phyloP scores from a whole-genome alignment of 2,888 invertebrate genomes.

The Latheticus oryzae region DNA sequence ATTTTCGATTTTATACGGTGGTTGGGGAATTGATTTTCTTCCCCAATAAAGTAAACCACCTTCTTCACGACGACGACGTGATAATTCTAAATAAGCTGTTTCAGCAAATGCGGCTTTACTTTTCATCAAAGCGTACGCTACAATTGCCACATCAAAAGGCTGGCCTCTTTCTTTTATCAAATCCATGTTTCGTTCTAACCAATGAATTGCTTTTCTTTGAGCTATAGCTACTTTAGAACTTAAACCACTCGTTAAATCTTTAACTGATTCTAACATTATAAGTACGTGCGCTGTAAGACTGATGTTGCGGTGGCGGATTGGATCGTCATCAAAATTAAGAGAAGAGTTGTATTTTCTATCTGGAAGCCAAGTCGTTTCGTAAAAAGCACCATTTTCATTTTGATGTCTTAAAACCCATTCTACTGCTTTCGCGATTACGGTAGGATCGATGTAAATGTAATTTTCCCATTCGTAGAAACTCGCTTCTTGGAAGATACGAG shows the following conservation, averaged over 20 bases:
- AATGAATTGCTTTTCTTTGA: conserved; percentile 79
- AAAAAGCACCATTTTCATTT: conserved; percentile 86
- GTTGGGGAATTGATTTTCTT: conserved; percentile 79
- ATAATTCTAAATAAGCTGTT: conserved; percentile 81
- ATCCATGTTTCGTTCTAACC: conserved; percentile 86
- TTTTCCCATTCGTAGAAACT: conserved; percentile 98
- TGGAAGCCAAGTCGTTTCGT: conserved; percentile 87
- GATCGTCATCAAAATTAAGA: conserved; percentile 68
- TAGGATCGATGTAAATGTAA: conserved; percentile 91
- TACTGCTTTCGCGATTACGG: conserved; percentile 86
- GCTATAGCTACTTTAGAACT: conserved; percentile 82
- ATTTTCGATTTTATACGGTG: conserved; percentile 89
- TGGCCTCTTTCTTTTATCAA: conserved; percentile 77
- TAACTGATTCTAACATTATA: conserved; percentile 86
- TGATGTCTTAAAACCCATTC: conserved; percentile 90
- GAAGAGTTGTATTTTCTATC: conserved; percentile 89
- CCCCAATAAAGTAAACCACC: conserved; percentile 91
- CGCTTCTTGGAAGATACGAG: conserved; percentile 89
- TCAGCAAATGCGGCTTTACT: conserved; percentile 89
- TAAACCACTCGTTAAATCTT: conserved; percentile 79
- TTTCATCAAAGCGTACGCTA: conserved; percentile 87
- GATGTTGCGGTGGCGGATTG: conserved; percentile 79
- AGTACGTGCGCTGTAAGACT: conserved; percentile 94
- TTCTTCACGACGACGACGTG: conserved; percentile 74
- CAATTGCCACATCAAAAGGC: conserved; percentile 88